Conservation (phyloP, 2,888 invertebrate genomes). For the Rutpela maculata region DNA sequence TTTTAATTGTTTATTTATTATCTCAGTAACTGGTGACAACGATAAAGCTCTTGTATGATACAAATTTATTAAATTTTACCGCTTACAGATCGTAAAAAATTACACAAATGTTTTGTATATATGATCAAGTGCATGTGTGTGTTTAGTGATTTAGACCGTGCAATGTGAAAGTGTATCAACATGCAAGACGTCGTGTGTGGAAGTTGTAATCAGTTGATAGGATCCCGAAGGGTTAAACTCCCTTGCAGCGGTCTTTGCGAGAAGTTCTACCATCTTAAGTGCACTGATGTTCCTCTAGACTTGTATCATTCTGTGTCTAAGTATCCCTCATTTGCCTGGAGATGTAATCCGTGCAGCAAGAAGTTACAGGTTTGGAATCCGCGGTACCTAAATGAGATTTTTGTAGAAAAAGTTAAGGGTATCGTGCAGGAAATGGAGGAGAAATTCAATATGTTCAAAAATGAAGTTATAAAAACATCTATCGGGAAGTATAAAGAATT, state of each 20-base stretch:
- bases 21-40: not conserved
- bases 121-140: not conserved
- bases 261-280: conserved; percentile 1
- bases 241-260: conserved; percentile 25
- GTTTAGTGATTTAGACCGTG: not conserved
- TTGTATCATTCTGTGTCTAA: conserved; percentile 24
- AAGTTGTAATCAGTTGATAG: not conserved
- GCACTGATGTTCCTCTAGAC: conserved; percentile 27
- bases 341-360: conserved; percentile 1
- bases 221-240: not conserved
- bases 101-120: not conserved
- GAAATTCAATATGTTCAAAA: conserved; percentile 16
- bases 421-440: conserved; percentile 16
- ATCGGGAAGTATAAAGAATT: conserved; percentile 6
- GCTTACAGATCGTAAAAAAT: not conserved
- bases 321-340: conserved; percentile 30
- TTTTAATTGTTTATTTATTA: not conserved
- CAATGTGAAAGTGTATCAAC: not conserved
- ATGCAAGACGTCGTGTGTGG: conserved; percentile 20
- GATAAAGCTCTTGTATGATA: not conserved
- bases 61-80: not conserved
- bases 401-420: conserved; percentile 20
- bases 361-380: conserved; percentile 15
- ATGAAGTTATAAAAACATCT: conserved; percentile 3
- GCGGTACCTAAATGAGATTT: not conserved